These are phyloP conservation scores for Chrysopa pallens DNA, from an alignment of 1,140 invertebrate species.

Conservation along the genomic window DNA sequence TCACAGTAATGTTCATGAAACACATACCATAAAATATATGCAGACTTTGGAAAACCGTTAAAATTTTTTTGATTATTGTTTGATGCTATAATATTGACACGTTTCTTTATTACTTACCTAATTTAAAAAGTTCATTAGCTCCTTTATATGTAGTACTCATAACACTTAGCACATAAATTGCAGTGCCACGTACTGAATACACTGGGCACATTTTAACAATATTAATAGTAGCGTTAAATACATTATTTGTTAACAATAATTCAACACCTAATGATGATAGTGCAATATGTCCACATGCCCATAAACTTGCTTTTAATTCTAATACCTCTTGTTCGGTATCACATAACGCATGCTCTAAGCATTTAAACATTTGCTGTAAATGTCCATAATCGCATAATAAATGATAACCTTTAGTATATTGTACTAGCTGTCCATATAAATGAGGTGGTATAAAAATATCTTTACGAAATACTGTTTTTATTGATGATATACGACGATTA, in stretches of 20 bases:
- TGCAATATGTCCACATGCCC: constrained; percentile 73
- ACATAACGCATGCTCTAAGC: constrained; percentile 26
- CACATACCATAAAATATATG: too few relatives aligned
- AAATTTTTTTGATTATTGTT: too few relatives aligned
- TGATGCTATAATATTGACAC: too few relatives aligned
- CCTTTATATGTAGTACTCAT: constrained; percentile 67
- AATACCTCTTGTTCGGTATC: constrained; percentile 42
- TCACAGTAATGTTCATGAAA: too few relatives aligned
- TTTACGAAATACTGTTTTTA: constrained; percentile 11
- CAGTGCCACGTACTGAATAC: constrained; percentile 74
- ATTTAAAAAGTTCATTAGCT: constrained; percentile 48
- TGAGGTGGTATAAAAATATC: constrained; percentile 65
- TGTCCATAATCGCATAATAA: constrained; percentile 33
- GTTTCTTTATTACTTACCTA: constrained; percentile 35
- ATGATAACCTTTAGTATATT: constrained; percentile 55
- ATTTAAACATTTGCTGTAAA: constrained; percentile 21
- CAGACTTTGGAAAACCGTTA: too few relatives aligned
- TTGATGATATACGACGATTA: constrained; percentile 33
- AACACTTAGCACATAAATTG: constrained; percentile 71
- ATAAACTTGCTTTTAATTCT: constrained; percentile 72
- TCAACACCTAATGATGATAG: constrained; percentile 54
- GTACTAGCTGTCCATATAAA: constrained; percentile 72
- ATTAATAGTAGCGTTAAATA: constrained; percentile 39
- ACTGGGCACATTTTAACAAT: constrained; percentile 62
- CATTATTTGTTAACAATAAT: constrained; percentile 33